Percentiles rank a stretch among this genome's conserved stretches.
phyloP scores from a whole-genome alignment of 2,888 invertebrate genomes.

The Cremastinae sp. region DNA sequence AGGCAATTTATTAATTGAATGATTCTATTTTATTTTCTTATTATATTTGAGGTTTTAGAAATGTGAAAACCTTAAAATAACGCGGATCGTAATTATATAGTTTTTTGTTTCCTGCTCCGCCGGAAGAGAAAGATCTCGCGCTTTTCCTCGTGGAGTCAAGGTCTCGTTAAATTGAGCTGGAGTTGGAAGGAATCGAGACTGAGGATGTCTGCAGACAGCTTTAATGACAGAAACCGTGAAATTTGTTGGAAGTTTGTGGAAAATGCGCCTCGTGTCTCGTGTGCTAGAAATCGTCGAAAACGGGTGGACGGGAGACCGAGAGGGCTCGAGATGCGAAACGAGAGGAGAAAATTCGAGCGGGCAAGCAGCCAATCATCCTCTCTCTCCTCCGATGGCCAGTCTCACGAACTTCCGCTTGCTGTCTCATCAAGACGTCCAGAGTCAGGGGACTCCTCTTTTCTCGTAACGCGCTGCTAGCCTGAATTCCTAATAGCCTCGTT shows the following conservation, averaged over 20 bases:
- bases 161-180: slow-evolving; percentile 6
- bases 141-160: not conserved
- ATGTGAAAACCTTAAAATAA: too few species aligned
- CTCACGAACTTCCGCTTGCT: slow-evolving; percentile 38
- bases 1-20: too few species aligned
- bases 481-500: slow-evolving; percentile 48
- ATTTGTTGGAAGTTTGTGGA: slow-evolving; percentile 23
- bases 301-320: not conserved
- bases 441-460: slow-evolving; percentile 4
- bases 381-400: slow-evolving; percentile 20
- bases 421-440: slow-evolving; percentile 48
- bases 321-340: not conserved
- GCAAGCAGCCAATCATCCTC: slow-evolving; percentile 58
- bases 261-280: slow-evolving; percentile 15
- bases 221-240: slow-evolving; percentile 22
- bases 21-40: too few species aligned
- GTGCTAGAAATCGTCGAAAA: slow-evolving; percentile 17
- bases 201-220: slow-evolving; percentile 21
- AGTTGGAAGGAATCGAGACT: slow-evolving; percentile 7
- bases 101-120: too few species aligned
- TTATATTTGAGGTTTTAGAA: too few species aligned
- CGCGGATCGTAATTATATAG: too few species aligned
- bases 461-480: slow-evolving; percentile 34
- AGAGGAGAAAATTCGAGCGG: slow-evolving; percentile 49
- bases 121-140: too few species aligned